Evolutionary conservation across 37 sponge, comb jelly and placozoan genomes (phyloP), one percentile per base, ranked within the genome.

Genomic region (Hexactinellida sp.): DNA sequence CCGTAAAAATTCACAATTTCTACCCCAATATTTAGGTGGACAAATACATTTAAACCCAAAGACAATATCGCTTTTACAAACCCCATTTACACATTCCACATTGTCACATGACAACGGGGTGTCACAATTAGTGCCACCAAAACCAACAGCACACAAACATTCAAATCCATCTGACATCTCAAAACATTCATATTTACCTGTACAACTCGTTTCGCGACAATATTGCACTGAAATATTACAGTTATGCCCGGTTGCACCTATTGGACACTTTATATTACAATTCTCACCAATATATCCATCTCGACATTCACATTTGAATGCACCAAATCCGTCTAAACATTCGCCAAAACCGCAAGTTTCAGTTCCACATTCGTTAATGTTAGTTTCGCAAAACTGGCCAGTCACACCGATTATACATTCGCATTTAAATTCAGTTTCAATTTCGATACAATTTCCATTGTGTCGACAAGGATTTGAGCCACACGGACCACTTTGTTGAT

Each of bases 291-390:
- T 21, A 63, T 63, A 63, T 21, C 76, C 30, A 25, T 63, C 76
- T 25, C 3, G 5, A 63, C 76, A 63, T 7, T 82, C 82, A n/a
- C 86, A 85, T 36, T 28, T 36, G 7, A 24, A 32, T 3, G 5
- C 86, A 82, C 54, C 86, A 7, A 85, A 24, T 54, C 86, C 86
- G 9, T 54, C 55, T 25, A 54, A 13, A 85, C 86, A 85, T 7
- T 5, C 24, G 19, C 86, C 39, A n/a, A 24, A 25, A 25, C 30
- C 76, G 38, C 91, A 93, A 36, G 90, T 76, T 1, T 37, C 34
- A 16, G 38, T 28, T 21, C 0, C 38, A 37, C 92, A 92, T 5
- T 92, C 90, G 32, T 90, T 54, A 36, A 86, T 90, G 34, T 86
- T 63, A 0, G 0, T 86, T 39, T 88, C 85, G 34, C 76, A 63